Conservation (phyloP, 2,888 invertebrate species). For the Anagyrus pseudococci region DNA sequence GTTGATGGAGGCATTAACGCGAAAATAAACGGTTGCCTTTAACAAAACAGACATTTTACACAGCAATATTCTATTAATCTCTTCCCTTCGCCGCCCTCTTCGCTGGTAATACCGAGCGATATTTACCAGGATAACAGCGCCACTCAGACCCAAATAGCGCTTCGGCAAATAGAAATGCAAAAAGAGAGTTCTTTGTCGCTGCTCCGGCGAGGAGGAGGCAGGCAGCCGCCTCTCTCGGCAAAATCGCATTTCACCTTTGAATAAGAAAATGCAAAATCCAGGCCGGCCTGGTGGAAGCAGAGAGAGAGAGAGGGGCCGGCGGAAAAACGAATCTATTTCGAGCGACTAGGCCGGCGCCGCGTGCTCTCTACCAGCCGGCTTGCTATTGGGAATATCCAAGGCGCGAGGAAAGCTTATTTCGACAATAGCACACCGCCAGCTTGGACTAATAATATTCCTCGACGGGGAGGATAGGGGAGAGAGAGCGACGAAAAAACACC, state of each 20-base stretch:
- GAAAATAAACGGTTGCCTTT: too few relatives aligned
- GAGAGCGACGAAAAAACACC: too few relatives aligned
- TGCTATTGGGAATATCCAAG: constrained; percentile 26
- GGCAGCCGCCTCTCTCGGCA: not conserved
- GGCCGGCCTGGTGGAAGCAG: not conserved
- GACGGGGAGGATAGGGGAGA: constrained; percentile 29
- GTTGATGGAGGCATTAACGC: too few relatives aligned
- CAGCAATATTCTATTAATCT: too few relatives aligned
- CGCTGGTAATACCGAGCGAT: not conserved
- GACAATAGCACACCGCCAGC: constrained; percentile 52
- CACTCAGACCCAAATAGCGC: not conserved
- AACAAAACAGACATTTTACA: too few relatives aligned
- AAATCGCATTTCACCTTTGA: constrained; percentile 29
- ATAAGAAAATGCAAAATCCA: constrained; percentile 30
- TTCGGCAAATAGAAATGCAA: not conserved
- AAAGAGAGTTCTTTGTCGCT: constrained; percentile 20
- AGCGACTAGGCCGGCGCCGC: constrained; percentile 6
- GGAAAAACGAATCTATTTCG: constrained; percentile 33
- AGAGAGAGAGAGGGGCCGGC: not conserved
- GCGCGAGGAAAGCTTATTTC: constrained; percentile 47
- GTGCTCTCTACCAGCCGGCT: not conserved
- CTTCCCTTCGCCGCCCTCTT: too few relatives aligned
- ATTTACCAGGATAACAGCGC: not conserved
- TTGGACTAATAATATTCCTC: constrained; percentile 58
- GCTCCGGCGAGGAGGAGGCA: too few relatives aligned